These are phyloP conservation scores for Serinus canaria DNA, from an alignment of 2,113 vertebrate species.

Conservation along the genomic window DNA sequence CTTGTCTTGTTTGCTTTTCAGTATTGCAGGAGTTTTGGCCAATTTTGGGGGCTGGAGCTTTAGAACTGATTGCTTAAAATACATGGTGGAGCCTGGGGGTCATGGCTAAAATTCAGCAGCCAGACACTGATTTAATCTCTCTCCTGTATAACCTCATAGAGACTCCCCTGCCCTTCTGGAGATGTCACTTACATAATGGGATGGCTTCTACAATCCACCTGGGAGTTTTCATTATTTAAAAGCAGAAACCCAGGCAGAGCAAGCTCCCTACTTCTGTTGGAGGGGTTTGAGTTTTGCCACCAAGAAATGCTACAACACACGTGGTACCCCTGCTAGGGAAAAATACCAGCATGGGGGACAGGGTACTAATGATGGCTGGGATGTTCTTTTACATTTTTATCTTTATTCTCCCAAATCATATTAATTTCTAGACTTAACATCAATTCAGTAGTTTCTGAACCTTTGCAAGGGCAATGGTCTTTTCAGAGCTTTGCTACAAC, in stretches of 20 bases:
- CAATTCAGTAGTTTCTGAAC: slow-evolving; percentile 4
- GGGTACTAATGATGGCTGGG: neutral
- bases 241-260: neutral
- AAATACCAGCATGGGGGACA: neutral
- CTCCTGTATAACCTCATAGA: neutral
- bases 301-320: accelerated
- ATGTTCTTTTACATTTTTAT: neutral
- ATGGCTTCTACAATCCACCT: neutral
- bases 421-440: slow-evolving; percentile 9
- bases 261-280: neutral
- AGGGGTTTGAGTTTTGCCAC: neutral
- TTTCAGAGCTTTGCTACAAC: slow-evolving; percentile 31
- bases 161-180: neutral
- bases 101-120: neutral
- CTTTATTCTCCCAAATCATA: neutral
- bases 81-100: neutral
- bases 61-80: neutral
- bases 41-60: neutral
- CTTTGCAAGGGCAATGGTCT: slow-evolving; percentile 17
- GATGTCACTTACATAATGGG: neutral
- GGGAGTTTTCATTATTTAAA: neutral
- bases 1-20: neutral
- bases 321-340: accelerated
- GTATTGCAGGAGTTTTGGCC: neutral
- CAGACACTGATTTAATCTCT: neutral